Conservation (phyloP, 2,113 vertebrate species). For the Eclectus roratus region DNA sequence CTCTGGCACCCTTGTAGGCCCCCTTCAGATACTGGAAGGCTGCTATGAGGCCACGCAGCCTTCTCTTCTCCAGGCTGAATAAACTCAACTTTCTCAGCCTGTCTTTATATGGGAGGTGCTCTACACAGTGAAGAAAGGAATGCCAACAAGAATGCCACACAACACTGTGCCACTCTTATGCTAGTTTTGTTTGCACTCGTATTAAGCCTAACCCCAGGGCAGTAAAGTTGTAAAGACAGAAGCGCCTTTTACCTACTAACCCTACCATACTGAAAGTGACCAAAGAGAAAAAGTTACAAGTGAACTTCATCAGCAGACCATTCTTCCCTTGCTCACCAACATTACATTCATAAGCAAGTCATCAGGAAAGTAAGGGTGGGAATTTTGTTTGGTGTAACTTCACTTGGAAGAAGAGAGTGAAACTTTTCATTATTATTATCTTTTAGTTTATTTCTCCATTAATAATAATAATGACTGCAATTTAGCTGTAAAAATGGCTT, state of each 20-base stretch:
- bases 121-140: neutral
- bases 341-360: neutral
- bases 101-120: neutral
- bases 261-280: neutral
- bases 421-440: neutral
- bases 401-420: neutral
- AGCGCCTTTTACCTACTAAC: neutral
- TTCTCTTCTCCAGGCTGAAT: neutral
- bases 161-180: neutral
- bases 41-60: neutral
- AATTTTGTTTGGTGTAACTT: neutral
- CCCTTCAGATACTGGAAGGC: neutral
- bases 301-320: neutral
- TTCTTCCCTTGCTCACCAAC: neutral
- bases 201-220: neutral
- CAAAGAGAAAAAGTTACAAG: neutral
- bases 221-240: neutral
- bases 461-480: neutral
- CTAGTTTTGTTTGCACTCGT: neutral
- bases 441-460: conserved; percentile 16
- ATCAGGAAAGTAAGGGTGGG: neutral
- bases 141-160: neutral
- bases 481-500: neutral
- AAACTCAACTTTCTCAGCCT: neutral
- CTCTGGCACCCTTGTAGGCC: neutral